These are phyloP conservation scores for Labeo calbasu DNA, from an alignment of 2,797 vertebrate genomes.

Conservation along the genomic window DNA sequence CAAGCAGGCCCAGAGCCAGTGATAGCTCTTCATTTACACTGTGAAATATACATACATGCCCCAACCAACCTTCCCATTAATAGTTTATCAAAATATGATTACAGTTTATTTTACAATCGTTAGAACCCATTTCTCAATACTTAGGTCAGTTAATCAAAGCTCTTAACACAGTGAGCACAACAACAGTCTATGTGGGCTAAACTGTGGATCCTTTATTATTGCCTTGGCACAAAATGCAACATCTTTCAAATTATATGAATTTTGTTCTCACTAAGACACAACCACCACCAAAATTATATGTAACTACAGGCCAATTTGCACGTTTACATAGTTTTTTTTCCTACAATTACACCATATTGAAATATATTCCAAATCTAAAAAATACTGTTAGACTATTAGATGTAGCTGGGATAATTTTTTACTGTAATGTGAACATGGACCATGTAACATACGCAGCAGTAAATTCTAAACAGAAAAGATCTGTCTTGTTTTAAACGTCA, in stretches of 20 bases:
- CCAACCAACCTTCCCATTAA: not conserved
- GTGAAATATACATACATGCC: not conserved
- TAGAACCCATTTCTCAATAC: not conserved
- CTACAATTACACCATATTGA: not conserved
- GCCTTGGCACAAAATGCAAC: not conserved
- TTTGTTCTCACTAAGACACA: not conserved
- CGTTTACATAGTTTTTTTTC: not conserved
- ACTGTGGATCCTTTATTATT: not conserved
- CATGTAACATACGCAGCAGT: no score
- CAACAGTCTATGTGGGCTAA: not conserved
- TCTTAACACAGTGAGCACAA: not conserved
- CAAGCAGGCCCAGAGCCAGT: not conserved
- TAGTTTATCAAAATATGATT: not conserved
- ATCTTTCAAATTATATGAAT: not conserved
- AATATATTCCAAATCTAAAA: not conserved
- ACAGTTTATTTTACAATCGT: not conserved
- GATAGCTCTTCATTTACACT: slow-evolving; percentile 3
- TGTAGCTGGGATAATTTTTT: not conserved
- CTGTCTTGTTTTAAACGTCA: not conserved
- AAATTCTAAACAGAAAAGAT: not conserved
- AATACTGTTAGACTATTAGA: not conserved
- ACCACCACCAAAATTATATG: not conserved
- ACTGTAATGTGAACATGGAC: not conserved
- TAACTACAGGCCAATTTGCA: not conserved
- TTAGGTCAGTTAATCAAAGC: not conserved